Evolutionary conservation across 2,888 invertebrate species (phyloP).

Genomic region (Thysanoteuthis rhombus): DNA sequence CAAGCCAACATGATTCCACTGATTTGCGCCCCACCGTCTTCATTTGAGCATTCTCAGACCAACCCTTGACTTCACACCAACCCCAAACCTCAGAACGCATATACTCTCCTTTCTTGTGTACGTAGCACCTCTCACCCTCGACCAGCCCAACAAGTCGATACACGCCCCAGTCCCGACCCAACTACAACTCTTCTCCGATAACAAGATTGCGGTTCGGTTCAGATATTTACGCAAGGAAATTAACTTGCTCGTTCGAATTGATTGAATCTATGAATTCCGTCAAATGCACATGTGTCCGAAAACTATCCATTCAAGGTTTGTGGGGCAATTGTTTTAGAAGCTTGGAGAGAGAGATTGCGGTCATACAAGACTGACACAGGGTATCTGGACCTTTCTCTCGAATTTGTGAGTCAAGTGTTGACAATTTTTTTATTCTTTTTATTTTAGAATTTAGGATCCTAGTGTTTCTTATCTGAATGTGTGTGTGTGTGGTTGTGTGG

Average conservation of each 20-base stretch:
- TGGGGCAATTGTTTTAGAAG: not conserved
- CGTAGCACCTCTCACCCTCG: not conserved
- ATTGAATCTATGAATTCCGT: not conserved
- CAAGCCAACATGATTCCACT: not conserved
- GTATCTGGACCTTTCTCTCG: too few species aligned
- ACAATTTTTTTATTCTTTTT: too few species aligned
- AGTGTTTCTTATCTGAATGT: too few species aligned
- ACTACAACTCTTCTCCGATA: not conserved
- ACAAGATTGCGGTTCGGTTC: not conserved
- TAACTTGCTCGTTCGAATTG: not conserved
- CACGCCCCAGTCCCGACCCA: not conserved
- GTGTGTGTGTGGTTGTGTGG: too few species aligned
- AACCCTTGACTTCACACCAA: not conserved
- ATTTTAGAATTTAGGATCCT: too few species aligned
- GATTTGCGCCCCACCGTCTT: not conserved
- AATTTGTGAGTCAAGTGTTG: too few species aligned
- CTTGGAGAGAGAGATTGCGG: not conserved
- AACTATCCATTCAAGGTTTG: not conserved
- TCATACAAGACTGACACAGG: too few species aligned
- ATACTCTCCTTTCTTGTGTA: not conserved
- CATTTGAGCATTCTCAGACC: not conserved
- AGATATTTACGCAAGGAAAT: slow-evolving; percentile 12
- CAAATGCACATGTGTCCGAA: not conserved
- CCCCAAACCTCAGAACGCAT: not conserved
- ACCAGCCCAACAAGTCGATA: not conserved